Conservation (phyloP, 2,888 invertebrate genomes). For the Digitonthophagus gazella region DNA sequence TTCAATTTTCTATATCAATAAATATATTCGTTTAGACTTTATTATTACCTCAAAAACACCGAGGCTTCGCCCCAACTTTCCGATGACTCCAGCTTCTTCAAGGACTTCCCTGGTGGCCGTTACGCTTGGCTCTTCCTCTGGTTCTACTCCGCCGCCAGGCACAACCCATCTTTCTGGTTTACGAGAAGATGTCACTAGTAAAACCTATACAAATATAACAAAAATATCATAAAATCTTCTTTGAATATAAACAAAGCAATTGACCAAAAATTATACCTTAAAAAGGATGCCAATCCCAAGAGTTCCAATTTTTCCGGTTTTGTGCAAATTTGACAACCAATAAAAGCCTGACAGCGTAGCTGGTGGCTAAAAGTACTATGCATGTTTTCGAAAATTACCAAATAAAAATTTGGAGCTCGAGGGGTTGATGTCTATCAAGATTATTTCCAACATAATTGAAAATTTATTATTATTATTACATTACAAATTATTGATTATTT, state of each 20-base stretch:
- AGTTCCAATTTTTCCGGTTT: not conserved
- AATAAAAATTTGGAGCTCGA: too few relatives aligned
- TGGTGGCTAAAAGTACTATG: too few relatives aligned
- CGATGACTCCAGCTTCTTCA: slow-evolving; percentile 95
- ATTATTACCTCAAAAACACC: slow-evolving; percentile 87
- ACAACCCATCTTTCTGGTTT: slow-evolving; percentile 93
- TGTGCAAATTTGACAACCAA: not conserved
- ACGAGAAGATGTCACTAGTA: slow-evolving; percentile 89
- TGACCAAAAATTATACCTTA: too few relatives aligned
- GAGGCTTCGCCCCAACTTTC: slow-evolving; percentile 82
- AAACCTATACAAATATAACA: slow-evolving; percentile 61
- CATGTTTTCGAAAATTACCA: too few relatives aligned
- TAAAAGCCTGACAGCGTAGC: not conserved
- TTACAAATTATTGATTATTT: too few relatives aligned
- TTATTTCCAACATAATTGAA: too few relatives aligned
- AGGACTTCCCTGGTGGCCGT: slow-evolving; percentile 92
- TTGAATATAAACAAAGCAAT: too few relatives aligned
- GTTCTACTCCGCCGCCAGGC: slow-evolving; percentile 96
- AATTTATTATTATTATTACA: too few relatives aligned
- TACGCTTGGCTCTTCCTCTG: slow-evolving; percentile 84
- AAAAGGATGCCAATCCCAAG: not conserved
- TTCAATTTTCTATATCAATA: too few relatives aligned
- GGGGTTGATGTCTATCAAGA: too few relatives aligned
- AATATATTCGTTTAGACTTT: too few relatives aligned
- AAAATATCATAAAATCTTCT: slow-evolving; percentile 11